A percentile compares a stretch with the other conserved stretches of the same genome.
These are phyloP conservation scores for Tetropium fuscum DNA, from an alignment of 2,888 invertebrate genomes.

Conservation along the genomic window DNA sequence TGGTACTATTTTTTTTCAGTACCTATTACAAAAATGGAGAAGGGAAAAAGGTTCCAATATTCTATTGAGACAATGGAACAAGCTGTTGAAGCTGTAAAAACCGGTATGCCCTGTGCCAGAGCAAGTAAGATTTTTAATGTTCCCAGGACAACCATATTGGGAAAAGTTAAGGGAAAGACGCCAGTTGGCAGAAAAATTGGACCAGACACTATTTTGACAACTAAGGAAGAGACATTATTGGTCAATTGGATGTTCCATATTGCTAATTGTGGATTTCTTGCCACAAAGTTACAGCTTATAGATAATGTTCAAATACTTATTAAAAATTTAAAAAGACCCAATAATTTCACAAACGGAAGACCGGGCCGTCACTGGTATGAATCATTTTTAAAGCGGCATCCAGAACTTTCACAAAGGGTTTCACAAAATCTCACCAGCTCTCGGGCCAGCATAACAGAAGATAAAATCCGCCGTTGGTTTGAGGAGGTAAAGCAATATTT, in stretches of 20 bases:
- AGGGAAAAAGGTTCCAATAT: too few relatives aligned
- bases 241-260: too few relatives aligned
- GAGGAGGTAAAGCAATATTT: constrained; percentile 8
- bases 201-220: background rate
- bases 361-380: constrained; percentile 59
- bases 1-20: too few relatives aligned
- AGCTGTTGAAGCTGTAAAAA: too few relatives aligned
- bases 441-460: too few relatives aligned
- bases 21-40: too few relatives aligned
- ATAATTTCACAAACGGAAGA: constrained; percentile 51
- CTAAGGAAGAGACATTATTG: background rate
- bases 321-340: constrained; percentile 36
- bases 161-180: background rate
- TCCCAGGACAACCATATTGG: background rate
- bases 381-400: constrained; percentile 55
- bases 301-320: constrained; percentile 7
- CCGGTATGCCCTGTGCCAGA: background rate
- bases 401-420: constrained; percentile 48
- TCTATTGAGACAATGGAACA: too few relatives aligned
- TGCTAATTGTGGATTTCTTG: background rate
- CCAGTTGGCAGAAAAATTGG: background rate
- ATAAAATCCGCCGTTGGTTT: too few relatives aligned
- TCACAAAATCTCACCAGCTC: constrained; percentile 50
- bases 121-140: background rate
- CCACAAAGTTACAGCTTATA: background rate